Base-by-base conservation (phyloP, 1,140 invertebrate species). In the Habropoda laboriosa region DNA sequence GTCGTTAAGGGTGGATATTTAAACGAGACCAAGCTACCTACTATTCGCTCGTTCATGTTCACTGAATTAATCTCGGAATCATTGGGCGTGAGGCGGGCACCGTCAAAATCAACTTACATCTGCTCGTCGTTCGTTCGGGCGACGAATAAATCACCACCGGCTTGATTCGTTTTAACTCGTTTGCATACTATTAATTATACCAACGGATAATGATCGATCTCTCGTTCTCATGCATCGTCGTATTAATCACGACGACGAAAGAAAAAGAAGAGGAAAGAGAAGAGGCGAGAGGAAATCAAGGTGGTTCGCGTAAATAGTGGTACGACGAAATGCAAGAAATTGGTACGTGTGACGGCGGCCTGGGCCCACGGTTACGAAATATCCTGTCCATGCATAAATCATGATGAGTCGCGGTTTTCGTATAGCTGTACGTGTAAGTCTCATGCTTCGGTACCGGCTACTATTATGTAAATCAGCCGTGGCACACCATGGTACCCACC, bases 391-490 rank as follows among this genome's bases (percentile, higher is more conserved):
- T 63, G 64, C 73, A 85, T 86, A 86, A 87, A 86, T 87, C 80
- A 82, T 49, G 53, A 73, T 85, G 61, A 74, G 49, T 58, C 57
- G 66, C 58, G 58, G 64, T 74, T 82, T n/a, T 58, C 57, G 63
- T 79, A 66, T 79, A 70, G 24, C 55, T 70, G 73, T 79, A 45
- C 63, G 68, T 67, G 75, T 73, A 79, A 84, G 42, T 84, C 66
- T 76, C 72, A 79, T 55, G 63, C 78, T 42, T 60, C 53, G 42
- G 63, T 74, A 76, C 70, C 73, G 66, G 67, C 79, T 67, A 87
- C 84, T 87, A 86, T 88, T 86, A 86, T 88, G 87, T 77, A 88
- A 88, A 88, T 88, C 70, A 85, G 57, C 61, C 60, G 51, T 64
- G 66, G 79, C 55, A 81, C 72, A 70, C 73, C 72, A 53, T 64